Evolutionary conservation across 2,113 vertebrate species (phyloP).

Genomic region (Capreolus pygargus): DNA sequence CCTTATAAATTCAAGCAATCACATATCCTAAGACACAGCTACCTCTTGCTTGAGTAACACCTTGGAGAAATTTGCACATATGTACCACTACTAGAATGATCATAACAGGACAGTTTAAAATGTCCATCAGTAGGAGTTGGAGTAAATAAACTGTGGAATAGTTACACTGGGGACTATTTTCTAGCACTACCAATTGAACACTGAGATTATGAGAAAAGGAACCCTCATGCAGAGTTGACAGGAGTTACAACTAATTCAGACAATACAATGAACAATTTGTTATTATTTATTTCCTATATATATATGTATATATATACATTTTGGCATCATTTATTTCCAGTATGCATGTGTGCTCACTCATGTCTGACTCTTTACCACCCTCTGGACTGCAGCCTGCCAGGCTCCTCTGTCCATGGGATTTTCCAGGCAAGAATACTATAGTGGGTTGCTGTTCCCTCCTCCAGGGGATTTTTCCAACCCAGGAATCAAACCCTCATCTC

Average conservation of each 20-base stretch:
- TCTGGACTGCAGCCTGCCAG: not conserved
- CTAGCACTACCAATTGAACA: not conserved
- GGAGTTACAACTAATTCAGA: not conserved
- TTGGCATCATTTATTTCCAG: not conserved
- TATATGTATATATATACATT: not conserved
- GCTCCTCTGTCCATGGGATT: not conserved
- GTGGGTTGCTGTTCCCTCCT: not conserved
- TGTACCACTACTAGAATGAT: not conserved
- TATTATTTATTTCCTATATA: not conserved
- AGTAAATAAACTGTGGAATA: not conserved
- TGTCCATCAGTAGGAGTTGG: not conserved
- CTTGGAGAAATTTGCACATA: not conserved
- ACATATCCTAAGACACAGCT: not conserved
- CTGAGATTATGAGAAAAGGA: not conserved
- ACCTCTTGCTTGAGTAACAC: not conserved
- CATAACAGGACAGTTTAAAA: not conserved
- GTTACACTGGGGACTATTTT: not conserved
- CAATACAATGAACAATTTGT: not conserved
- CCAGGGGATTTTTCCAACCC: not conserved
- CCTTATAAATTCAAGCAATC: not conserved
- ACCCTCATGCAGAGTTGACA: not conserved
- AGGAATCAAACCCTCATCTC: not conserved
- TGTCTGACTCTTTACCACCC: not conserved
- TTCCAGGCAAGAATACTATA: not conserved
- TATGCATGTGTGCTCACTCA: not conserved